A percentile compares a stretch with the other conserved stretches of the same genome.
Evolutionary conservation across 2,888 invertebrate species (phyloP).

Genomic region (Tuberolachnus salignus): DNA sequence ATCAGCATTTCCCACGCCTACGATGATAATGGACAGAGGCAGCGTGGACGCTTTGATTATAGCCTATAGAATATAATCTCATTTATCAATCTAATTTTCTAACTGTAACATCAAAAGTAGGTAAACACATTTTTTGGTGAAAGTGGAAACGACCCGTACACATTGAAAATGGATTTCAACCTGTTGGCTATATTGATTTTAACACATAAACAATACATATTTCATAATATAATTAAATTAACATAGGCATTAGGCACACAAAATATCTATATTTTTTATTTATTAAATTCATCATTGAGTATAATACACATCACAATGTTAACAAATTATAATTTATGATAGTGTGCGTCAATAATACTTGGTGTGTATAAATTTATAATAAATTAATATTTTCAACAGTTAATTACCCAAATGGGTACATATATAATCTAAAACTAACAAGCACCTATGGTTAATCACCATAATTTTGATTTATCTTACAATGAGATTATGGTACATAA

Average conservation of each 20-base stretch:
- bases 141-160: neutral
- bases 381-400: too few species aligned
- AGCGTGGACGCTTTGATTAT: slow-evolving; percentile 65
- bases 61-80: slow-evolving; percentile 61
- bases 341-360: neutral
- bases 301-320: neutral
- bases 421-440: too few species aligned
- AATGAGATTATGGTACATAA: too few species aligned
- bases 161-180: neutral
- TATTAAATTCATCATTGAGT: slow-evolving; percentile 11
- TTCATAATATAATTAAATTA: neutral
- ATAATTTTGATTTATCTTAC: too few species aligned
- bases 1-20: slow-evolving; percentile 70
- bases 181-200: neutral
- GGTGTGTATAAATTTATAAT: neutral
- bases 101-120: neutral
- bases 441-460: too few species aligned
- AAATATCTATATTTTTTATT: slow-evolving; percentile 2
- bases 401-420: too few species aligned
- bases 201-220: neutral
- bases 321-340: slow-evolving; percentile 7
- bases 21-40: slow-evolving; percentile 69
- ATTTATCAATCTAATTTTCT: slow-evolving; percentile 25
- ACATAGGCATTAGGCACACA: slow-evolving; percentile 1
- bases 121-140: neutral